Conservation (phyloP, 2,113 vertebrate genomes). For the Python bivittatus region DNA sequence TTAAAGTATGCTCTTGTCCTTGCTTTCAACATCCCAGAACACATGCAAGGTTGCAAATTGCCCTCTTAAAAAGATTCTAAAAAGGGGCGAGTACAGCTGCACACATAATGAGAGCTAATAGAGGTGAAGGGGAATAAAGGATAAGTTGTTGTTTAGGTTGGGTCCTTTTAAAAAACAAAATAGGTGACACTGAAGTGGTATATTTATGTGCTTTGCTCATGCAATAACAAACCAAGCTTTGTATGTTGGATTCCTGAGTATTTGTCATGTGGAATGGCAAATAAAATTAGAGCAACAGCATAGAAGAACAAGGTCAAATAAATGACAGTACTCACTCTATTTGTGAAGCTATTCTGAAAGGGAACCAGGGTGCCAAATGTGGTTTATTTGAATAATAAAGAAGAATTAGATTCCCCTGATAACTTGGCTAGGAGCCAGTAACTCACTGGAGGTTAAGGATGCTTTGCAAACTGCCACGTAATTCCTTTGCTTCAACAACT, state of each 20-base stretch:
- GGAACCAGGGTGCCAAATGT: conserved; percentile 89
- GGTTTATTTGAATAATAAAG: conserved; percentile 89
- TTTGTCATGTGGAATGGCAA: conserved; percentile 76
- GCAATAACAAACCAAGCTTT: conserved; percentile 50
- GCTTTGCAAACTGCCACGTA: conserved; percentile 76
- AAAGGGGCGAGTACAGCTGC: conserved; percentile 51
- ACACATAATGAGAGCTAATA: conserved; percentile 55
- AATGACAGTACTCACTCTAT: conserved; percentile 88
- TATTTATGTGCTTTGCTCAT: conserved; percentile 38
- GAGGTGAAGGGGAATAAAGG: conserved; percentile 51
- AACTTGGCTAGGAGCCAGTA: conserved; percentile 84
- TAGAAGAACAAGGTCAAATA: conserved; percentile 84
- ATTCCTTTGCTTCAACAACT: conserved; percentile 73
- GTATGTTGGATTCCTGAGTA: conserved; percentile 68
- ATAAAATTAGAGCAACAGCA: conserved; percentile 78
- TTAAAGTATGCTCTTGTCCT: conserved; percentile 35
- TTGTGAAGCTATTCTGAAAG: conserved; percentile 84
- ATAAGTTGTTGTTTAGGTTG: conserved; percentile 47
- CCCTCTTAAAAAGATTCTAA: conserved; percentile 54
- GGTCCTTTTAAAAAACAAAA: conserved; percentile 54
- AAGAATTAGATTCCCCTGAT: conserved; percentile 83
- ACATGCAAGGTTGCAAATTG: conserved; percentile 51
- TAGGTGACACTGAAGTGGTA: conserved; percentile 48
- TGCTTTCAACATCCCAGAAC: conserved; percentile 33
- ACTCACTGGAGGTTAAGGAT: conserved; percentile 88